Evolutionary conservation across 2,113 vertebrate species (phyloP).

Genomic region (Craseonycteris thonglongyai): DNA sequence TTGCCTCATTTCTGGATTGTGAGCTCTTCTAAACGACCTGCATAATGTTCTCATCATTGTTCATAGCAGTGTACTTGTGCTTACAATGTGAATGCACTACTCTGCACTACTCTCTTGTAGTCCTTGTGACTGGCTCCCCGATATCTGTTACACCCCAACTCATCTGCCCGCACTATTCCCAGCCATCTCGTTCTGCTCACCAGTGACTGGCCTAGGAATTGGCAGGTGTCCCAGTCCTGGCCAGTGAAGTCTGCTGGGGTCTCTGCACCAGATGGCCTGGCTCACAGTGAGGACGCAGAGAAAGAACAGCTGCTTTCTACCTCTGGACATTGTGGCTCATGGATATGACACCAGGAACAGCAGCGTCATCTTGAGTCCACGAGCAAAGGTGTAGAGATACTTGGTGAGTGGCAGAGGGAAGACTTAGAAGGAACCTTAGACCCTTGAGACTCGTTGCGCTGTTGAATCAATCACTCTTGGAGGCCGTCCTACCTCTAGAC

Average conservation of each 20-base stretch:
- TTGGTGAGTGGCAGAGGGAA: background rate
- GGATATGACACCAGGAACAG: background rate
- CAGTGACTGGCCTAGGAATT: background rate
- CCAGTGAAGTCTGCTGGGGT: background rate
- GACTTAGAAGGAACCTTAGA: background rate
- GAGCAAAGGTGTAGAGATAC: background rate
- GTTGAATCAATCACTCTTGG: background rate
- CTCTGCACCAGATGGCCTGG: background rate
- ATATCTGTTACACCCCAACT: background rate
- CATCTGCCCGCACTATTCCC: background rate
- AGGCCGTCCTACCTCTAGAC: background rate
- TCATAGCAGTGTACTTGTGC: background rate
- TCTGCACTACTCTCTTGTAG: background rate
- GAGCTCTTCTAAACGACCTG: background rate
- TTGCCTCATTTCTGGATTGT: background rate
- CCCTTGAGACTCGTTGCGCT: background rate
- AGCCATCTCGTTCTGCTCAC: background rate
- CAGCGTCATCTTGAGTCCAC: background rate
- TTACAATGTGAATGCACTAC: background rate
- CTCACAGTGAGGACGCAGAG: background rate
- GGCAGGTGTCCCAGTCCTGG: background rate
- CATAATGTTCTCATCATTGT: background rate
- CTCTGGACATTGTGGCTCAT: background rate
- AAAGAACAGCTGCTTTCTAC: background rate
- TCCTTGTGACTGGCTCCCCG: background rate